These are phyloP conservation scores for Rachycentron canadum DNA, from an alignment of 2,797 vertebrate genomes.

Conservation along the genomic window DNA sequence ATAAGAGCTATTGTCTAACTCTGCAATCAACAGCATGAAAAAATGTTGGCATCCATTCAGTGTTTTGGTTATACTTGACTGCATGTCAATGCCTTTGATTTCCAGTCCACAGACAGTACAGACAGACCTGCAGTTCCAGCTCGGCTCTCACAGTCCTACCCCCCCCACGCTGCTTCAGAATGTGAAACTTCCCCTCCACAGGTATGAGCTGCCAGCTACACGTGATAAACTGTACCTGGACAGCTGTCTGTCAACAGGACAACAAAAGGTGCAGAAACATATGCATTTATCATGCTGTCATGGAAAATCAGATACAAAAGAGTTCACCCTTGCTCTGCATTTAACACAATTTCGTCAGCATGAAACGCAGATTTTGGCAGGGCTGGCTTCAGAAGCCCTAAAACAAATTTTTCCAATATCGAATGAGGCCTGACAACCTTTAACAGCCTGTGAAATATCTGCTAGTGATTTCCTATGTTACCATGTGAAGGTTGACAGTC, in stretches of 20 bases:
- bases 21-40: background rate
- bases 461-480: too few relatives aligned
- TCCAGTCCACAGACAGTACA: slow-evolving; percentile 16
- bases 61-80: background rate
- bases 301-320: background rate
- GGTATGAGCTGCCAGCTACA: slow-evolving; percentile 34
- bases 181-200: slow-evolving; percentile 2
- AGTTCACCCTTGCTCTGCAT: background rate
- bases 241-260: background rate
- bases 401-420: background rate
- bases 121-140: slow-evolving; percentile 43
- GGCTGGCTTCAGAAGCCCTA: background rate
- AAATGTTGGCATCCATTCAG: background rate
- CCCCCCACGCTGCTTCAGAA: background rate
- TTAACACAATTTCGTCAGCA: background rate
- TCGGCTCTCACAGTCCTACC: background rate
- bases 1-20: background rate
- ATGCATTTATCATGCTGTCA: background rate
- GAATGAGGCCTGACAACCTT: background rate
- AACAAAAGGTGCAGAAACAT: background rate
- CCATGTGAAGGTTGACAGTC: background rate
- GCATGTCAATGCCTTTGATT: background rate
- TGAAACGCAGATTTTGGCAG: background rate
- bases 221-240: background rate
- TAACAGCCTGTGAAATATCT: background rate